Evolutionary conservation across 1,140 invertebrate genomes (phyloP), one percentile per base, ranked within the genome.

Genomic region (Euwallacea similis): DNA sequence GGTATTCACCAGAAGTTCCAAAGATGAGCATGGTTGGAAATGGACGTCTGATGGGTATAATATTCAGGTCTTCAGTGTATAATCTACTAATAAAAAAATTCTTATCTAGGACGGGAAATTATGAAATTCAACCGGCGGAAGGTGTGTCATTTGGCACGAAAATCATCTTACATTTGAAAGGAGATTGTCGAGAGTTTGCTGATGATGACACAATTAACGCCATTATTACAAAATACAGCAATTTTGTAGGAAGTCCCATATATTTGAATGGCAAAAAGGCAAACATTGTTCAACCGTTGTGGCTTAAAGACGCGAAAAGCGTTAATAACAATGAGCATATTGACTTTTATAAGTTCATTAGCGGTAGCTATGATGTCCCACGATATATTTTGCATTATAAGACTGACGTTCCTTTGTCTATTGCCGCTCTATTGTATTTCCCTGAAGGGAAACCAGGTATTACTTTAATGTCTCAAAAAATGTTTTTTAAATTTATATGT

Each of bases 211-310:
- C 86, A 15, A 89, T 98, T 47, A 89, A 90, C 85, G 92, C 87
- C 72, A 90, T 98, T 46, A 93, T 98, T 50, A 91, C 95, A 76
- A 98, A 98, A 80, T 98, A 98, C 83, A 98, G 96, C 80, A 98
- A 98, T 81, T 98, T 98, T 82, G 93, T 98, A 56, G 92, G 94
- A 7, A 93, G 91, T 78, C 94, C 96, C 0, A 96, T 99, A 77
- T 91, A 88, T 77, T 81, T 98, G 2, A 98, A 98, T 85, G 93
- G 93, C 44, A 90, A 93, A 77, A 89, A 88, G 82, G 77, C 75
- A n/a, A 81, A 82, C 63, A 78, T 76, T 43, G 76, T 86, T 66
- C 81, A 97, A 88, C 95, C 97, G 0, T 79, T 99, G 7, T 99
- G 97, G 97, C 86, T 96, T 75, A 88, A 92, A 84, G 94, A 98